These are phyloP conservation scores for Hirudinaria manillensis DNA, from an alignment of 2,888 invertebrate genomes.

Conservation along the genomic window DNA sequence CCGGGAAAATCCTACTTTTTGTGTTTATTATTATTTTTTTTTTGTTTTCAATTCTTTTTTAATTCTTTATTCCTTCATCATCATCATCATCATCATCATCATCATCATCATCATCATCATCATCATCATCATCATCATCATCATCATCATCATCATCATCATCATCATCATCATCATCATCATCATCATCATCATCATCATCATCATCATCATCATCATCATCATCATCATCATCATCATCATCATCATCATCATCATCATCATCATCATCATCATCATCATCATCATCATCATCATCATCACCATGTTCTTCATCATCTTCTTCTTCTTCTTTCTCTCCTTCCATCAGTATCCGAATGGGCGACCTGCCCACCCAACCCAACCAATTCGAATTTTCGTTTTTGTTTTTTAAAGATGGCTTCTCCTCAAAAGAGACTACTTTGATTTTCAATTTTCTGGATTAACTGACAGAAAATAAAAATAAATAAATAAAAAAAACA, in stretches of 20 bases:
- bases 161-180: conserved; percentile 7
- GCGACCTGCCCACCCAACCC: too few relatives aligned
- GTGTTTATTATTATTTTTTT: too few relatives aligned
- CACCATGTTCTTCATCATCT: background rate
- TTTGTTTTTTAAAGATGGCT: too few relatives aligned
- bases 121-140: conserved; percentile 7
- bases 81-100: conserved; percentile 7
- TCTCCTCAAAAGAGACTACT: too few relatives aligned
- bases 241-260: conserved; percentile 7
- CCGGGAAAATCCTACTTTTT: too few relatives aligned
- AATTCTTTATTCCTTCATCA: too few relatives aligned
- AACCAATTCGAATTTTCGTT: too few relatives aligned
- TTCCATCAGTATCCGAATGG: too few relatives aligned
- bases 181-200: conserved; percentile 7
- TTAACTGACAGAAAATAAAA: too few relatives aligned
- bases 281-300: conserved; percentile 4
- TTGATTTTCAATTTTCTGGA: too few relatives aligned
- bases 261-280: conserved; percentile 7
- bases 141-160: conserved; percentile 7
- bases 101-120: conserved; percentile 7
- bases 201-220: conserved; percentile 7
- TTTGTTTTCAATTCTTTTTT: too few relatives aligned
- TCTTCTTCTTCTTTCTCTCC: background rate
- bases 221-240: conserved; percentile 7
- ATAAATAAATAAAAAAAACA: too few relatives aligned